Conservation (phyloP, 2,797 vertebrate genomes). For the Todus mexicanus region DNA sequence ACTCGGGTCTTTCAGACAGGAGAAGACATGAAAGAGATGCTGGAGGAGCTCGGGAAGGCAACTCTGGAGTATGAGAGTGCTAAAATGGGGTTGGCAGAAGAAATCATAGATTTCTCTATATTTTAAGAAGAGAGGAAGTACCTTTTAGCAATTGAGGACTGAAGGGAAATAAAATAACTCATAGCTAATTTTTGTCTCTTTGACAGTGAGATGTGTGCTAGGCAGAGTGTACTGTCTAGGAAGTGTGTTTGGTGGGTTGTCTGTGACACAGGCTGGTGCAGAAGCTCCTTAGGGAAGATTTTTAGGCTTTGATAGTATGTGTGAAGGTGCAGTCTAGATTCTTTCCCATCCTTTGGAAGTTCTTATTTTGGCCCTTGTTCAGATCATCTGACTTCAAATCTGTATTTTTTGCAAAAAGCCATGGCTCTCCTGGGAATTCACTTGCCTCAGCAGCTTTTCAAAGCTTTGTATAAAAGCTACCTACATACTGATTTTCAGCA, state of each 20-base stretch:
- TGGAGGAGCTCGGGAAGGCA: background rate
- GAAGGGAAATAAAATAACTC: background rate
- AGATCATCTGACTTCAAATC: background rate
- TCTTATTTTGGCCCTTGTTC: background rate
- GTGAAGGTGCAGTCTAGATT: background rate
- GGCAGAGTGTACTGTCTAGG: background rate
- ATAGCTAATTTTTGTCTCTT: background rate
- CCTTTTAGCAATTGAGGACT: background rate
- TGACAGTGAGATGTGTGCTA: background rate
- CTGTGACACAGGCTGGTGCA: background rate
- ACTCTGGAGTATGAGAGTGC: background rate
- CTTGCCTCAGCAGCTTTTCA: background rate
- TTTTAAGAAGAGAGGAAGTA: background rate
- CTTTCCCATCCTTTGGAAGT: background rate
- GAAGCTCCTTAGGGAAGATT: background rate
- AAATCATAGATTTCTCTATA: background rate
- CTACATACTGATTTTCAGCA: background rate
- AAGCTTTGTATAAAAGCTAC: background rate
- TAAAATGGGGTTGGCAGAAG: background rate
- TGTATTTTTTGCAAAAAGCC: background rate
- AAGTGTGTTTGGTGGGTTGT: background rate
- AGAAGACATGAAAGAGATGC: background rate
- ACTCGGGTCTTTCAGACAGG: background rate
- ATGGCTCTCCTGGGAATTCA: background rate
- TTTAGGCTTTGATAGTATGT: background rate